phyloP scores from a whole-genome alignment of 2,113 vertebrate genomes.

The Sterrhoptilus dennistouni region DNA sequence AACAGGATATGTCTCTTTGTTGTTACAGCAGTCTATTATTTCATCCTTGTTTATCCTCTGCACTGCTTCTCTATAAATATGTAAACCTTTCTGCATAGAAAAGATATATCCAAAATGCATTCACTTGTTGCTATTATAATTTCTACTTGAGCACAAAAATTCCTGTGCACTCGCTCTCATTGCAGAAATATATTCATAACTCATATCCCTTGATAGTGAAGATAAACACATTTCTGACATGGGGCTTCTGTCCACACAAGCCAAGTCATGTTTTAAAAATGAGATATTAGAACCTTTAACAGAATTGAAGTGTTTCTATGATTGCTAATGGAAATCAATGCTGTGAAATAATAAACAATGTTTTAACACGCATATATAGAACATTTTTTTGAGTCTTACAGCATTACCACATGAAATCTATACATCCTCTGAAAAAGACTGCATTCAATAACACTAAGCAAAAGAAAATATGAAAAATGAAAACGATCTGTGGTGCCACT shows the following conservation, averaged over 20 bases:
- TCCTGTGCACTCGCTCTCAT: neutral
- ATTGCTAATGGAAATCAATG: slow-evolving; percentile 26
- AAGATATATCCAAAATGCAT: neutral
- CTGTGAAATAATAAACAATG: slow-evolving; percentile 27
- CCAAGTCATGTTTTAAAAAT: slow-evolving; percentile 41
- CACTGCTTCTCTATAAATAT: neutral
- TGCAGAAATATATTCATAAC: neutral
- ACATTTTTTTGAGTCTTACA: neutral
- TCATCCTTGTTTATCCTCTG: neutral
- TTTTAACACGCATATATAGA: slow-evolving; percentile 5
- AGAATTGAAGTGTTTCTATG: slow-evolving; percentile 23
- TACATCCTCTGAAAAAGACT: slow-evolving; percentile 8
- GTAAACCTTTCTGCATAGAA: neutral
- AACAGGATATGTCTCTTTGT: neutral
- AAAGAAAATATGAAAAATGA: slow-evolving; percentile 3
- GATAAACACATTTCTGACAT: neutral
- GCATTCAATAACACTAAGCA: slow-evolving; percentile 9
- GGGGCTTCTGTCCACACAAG: neutral
- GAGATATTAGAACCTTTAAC: slow-evolving; percentile 28
- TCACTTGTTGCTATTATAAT: neutral
- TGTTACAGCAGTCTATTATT: neutral
- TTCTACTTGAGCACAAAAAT: slow-evolving; percentile 25
- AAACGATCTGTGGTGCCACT: neutral
- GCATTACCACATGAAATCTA: neutral
- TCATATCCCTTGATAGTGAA: neutral